These are phyloP conservation scores for Cyclophora albipunctata DNA, from an alignment of 2,888 invertebrate genomes.

Conservation along the genomic window DNA sequence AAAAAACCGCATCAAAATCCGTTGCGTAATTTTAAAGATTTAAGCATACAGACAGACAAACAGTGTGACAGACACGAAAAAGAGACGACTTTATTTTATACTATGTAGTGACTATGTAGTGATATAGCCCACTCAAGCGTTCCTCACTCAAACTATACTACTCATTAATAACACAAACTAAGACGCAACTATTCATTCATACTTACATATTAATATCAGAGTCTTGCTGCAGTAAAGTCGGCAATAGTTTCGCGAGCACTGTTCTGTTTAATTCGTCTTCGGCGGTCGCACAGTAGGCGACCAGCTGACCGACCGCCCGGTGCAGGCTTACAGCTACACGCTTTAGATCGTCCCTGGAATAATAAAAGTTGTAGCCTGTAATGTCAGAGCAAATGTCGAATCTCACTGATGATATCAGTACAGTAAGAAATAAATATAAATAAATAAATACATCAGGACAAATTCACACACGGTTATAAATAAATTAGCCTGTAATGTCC, in stretches of 20 bases:
- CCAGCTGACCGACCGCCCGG: slow-evolving; percentile 79
- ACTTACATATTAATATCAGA: slow-evolving; percentile 22
- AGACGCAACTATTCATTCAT: background rate
- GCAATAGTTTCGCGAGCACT: slow-evolving; percentile 77
- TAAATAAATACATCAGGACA: background rate
- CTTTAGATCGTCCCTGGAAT: slow-evolving; percentile 78
- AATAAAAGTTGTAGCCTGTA: background rate
- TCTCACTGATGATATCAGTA: background rate
- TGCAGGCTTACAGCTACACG: slow-evolving; percentile 80
- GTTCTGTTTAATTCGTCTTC: slow-evolving; percentile 88
- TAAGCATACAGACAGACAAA: too few relatives aligned
- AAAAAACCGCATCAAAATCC: too few relatives aligned
- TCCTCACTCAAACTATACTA: too few relatives aligned
- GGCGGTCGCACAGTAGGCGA: slow-evolving; percentile 83
- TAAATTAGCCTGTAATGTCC: too few relatives aligned
- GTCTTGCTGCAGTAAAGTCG: slow-evolving; percentile 36
- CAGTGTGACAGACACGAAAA: too few relatives aligned
- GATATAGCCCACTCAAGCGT: too few relatives aligned
- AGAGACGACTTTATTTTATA: too few relatives aligned
- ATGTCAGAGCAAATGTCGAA: background rate
- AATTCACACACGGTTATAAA: background rate
- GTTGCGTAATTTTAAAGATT: too few relatives aligned
- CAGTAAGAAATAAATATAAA: background rate
- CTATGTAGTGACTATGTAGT: too few relatives aligned
- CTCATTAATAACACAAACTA: too few relatives aligned